Evolutionary conservation across 2,113 vertebrate genomes (phyloP), one percentile per base, ranked within the genome.

Genomic region (Macaca mulatta): DNA sequence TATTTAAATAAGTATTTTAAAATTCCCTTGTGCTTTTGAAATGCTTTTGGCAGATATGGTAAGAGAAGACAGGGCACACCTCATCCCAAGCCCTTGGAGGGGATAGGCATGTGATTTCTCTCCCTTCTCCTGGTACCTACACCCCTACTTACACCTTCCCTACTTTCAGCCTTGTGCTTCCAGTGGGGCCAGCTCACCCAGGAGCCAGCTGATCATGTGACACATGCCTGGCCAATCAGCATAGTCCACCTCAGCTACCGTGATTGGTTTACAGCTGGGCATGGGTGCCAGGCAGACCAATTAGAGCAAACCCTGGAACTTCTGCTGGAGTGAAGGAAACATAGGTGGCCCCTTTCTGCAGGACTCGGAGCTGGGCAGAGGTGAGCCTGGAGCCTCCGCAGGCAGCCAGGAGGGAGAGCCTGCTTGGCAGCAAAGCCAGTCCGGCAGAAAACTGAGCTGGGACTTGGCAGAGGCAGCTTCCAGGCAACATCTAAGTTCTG

Each of bases 291-390:
- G 38, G 50, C 50, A 30, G 50, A 27, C 88, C 79, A 64, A 40
- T 52, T 84, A 74, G n/a, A 89, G 78, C 13, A n/a, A 80, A 43
- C 50, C 72, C 64, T 81, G 57, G 83, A 74, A 61, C 43, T 70
- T n/a, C 0, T 7, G 32, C 43, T 27, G 7, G 38, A 11, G 7
- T 2, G 4, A 17, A 5, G 35, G 11, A 32, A 40, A 9, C 18
- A 8, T 1, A 25, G 13, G 14, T 8, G 16, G 11, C 61, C 10
- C 23, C 6, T 67, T 67, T 45, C 18, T 10, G 59, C 82, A 22
- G 22, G 10, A 13, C 4, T 18, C 48, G 23, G 12, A 57, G 35
- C 14, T 16, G 82, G 61, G 74, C 67, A 14, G 38, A 16, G 59
- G 61, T 30, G 38, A 38, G 18, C 8, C 35, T 4, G 20, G 20